Evolutionary conservation across 2,888 invertebrate genomes (phyloP).

Genomic region (Eupithecia subumbrata): DNA sequence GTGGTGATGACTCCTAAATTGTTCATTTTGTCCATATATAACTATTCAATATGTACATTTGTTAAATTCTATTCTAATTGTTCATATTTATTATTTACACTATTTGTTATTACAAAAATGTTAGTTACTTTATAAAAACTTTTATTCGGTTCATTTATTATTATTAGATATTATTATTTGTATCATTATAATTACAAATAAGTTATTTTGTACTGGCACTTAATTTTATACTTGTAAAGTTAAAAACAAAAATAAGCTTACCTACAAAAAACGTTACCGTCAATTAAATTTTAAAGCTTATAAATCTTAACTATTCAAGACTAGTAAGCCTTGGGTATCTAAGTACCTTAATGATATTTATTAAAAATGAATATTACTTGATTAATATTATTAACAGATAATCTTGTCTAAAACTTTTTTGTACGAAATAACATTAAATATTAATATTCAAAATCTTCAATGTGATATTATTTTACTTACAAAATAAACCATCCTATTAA

Average conservation of each 20-base stretch:
- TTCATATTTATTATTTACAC: constrained; percentile 16
- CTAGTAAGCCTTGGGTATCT: background rate
- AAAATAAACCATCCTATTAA: background rate
- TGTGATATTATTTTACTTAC: background rate
- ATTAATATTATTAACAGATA: background rate
- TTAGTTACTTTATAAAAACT: constrained; percentile 5
- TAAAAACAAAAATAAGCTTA: background rate
- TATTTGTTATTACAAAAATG: background rate
- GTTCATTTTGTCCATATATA: constrained; percentile 28
- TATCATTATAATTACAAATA: background rate
- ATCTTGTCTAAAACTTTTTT: background rate
- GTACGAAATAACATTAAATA: background rate
- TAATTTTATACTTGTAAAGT: background rate
- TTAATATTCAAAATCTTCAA: background rate
- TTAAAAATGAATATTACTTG: background rate
- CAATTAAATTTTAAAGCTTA: background rate
- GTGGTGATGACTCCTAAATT: constrained; percentile 11
- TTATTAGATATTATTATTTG: background rate
- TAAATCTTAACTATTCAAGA: background rate
- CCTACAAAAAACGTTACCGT: background rate
- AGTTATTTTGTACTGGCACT: background rate
- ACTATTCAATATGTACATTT: constrained; percentile 10
- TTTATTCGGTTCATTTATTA: background rate
- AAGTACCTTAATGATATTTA: background rate
- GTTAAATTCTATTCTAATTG: constrained; percentile 15